Base-by-base conservation (phyloP, 2,888 invertebrate genomes). In the Epistrophe eligans region DNA sequence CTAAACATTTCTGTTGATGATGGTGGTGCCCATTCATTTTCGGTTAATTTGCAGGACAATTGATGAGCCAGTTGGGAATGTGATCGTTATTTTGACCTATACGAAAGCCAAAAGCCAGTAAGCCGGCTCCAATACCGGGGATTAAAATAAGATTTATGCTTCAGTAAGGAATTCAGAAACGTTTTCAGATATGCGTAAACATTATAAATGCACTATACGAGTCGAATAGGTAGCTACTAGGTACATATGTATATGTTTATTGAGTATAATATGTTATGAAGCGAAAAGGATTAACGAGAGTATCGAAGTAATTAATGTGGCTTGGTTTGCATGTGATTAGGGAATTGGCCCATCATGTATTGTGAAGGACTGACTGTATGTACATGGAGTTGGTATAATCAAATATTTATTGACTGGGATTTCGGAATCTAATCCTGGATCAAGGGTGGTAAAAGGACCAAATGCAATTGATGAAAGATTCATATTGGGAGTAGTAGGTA, bases 241-340 rank as follows among this genome's bases (percentile, higher is more conserved):
- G 32, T 15, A 17, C 35, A 43, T 64, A 79, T 15, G 1, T 6
- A 32, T 55, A 32, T 55, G 55, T 84, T 76, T 76, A 76, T 58
- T 77, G 73, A 81, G 80, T 79, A 45, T 84, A 45, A 45, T 55
- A 57, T 77, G 84, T 81, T 77, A 77, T 85, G 81, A 85, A 85
- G 81, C 84, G 81, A 77, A 85, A 85, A 85, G 84, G 84, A 85
- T 85, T 85, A 85, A 85, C 84, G 84, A 81, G 55, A 85, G 62
- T 71, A 81, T 80, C 77, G 60, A 81, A 77, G 84, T 81, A 81
- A 81, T 85, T 81, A 77, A 85, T 85, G 80, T 77, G 74, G 66
- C 67, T 79, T 60, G 62, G 77, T 73, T 81, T 60, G 64, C 55
- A 45, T 58, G 66, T 70, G 71, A 77, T 73, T 73, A 73, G 62